These are phyloP conservation scores for Zaprionus obscuricornis DNA, from an alignment of 2,888 invertebrate genomes.

Conservation along the genomic window DNA sequence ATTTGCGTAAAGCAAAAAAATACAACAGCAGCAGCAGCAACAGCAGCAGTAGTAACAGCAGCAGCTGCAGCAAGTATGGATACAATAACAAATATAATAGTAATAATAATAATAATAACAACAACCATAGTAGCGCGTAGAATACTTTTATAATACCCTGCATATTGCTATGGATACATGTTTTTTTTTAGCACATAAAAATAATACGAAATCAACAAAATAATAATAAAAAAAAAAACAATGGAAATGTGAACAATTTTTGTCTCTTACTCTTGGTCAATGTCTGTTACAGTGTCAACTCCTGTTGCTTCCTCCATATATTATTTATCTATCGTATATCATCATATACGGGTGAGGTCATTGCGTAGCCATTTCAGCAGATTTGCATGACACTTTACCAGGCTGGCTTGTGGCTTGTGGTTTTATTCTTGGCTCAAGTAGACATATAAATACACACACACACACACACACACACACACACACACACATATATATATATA, in stretches of 20 bases:
- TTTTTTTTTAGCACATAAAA: no score
- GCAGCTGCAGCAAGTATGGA: no score
- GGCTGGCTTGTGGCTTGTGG: conserved; percentile 5
- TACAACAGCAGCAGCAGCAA: conserved; percentile 4
- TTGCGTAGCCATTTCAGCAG: conserved; percentile 38
- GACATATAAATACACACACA: conserved; percentile 7
- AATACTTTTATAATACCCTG: conserved; percentile 15
- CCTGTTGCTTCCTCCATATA: conserved; percentile 38
- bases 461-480: no score
- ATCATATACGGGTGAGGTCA: conserved; percentile 66
- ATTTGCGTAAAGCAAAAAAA: conserved; percentile 48
- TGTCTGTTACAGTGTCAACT: no score
- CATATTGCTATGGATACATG: background rate
- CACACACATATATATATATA: no score
- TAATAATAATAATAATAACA: no score
- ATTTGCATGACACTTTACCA: conserved; percentile 38
- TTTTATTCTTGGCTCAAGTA: conserved; percentile 32
- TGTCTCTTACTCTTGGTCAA: conserved; percentile 34
- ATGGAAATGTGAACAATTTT: no score
- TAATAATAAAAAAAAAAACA: no score
- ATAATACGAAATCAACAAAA: no score
- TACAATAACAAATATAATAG: no score
- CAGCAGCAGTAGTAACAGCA: conserved; percentile 9
- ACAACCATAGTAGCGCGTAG: no score
- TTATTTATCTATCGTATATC: conserved; percentile 1